phyloP scores from a whole-genome alignment of 1,140 invertebrate species.

The Reticulitermes speratus region DNA sequence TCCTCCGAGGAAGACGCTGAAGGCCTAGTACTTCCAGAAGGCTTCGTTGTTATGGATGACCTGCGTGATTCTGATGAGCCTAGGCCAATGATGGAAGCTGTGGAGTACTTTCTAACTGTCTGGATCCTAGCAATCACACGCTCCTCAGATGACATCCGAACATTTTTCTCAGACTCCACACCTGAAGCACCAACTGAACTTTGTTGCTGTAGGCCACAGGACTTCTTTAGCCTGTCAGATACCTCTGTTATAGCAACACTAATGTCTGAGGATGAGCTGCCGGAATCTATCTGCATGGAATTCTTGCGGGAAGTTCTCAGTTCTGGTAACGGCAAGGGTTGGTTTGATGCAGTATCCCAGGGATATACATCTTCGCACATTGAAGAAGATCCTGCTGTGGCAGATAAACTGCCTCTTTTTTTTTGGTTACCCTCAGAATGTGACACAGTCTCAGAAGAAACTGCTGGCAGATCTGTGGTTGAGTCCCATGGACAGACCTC shows the following conservation, averaged over 20 bases:
- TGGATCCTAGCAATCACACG: constrained; percentile 32
- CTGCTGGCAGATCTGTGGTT: neutral
- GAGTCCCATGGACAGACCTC: constrained; percentile 43
- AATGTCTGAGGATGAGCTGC: constrained; percentile 70
- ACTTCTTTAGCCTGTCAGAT: constrained; percentile 52
- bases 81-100: constrained; percentile 26
- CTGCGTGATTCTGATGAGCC: constrained; percentile 22
- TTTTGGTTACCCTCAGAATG: neutral
- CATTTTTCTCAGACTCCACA: constrained; percentile 43
- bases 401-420: constrained; percentile 11
- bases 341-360: constrained; percentile 55
- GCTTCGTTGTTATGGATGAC: constrained; percentile 24
- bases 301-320: constrained; percentile 52
- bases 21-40: constrained; percentile 40
- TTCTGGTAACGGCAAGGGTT: constrained; percentile 32
- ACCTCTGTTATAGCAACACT: constrained; percentile 61
- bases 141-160: constrained; percentile 37
- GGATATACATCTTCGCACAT: constrained; percentile 50
- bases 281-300: constrained; percentile 56
- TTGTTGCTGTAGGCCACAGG: constrained; percentile 25
- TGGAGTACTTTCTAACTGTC: constrained; percentile 33
- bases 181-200: too few relatives aligned
- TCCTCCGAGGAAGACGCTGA: constrained; percentile 52
- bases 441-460: neutral
- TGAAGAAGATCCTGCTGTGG: neutral